Percentiles rank a stretch among this genome's conserved stretches.
These are phyloP conservation scores for Microcebus griseorufus DNA, from an alignment of 2,113 vertebrate genomes.

Conservation along the genomic window DNA sequence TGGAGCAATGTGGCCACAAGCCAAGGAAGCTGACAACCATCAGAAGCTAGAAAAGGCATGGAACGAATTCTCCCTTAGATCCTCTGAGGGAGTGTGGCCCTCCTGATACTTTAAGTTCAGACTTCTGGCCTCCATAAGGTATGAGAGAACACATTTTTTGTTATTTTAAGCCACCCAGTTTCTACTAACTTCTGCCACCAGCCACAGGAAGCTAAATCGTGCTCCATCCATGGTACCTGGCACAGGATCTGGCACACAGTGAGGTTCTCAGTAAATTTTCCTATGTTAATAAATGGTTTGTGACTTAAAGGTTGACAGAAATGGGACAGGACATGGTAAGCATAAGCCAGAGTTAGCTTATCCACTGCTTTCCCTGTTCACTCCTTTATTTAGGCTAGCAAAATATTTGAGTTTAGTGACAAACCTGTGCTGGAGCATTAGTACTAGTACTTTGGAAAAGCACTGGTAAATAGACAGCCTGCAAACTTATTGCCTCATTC, in stretches of 20 bases:
- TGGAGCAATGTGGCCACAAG: not conserved
- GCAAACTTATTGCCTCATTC: not conserved
- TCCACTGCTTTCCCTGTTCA: not conserved
- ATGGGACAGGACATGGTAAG: not conserved
- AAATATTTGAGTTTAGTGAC: not conserved
- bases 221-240: not conserved
- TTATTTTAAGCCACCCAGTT: not conserved
- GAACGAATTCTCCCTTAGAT: fast-evolving
- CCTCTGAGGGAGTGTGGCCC: not conserved
- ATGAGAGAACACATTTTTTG: not conserved
- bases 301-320: not conserved
- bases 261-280: constrained; percentile 1
- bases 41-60: not conserved
- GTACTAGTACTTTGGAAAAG: not conserved
- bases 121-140: not conserved
- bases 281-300: not conserved
- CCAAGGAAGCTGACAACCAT: not conserved
- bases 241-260: not conserved
- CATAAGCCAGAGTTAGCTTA: constrained; percentile 21
- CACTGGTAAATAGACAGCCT: not conserved
- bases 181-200: not conserved
- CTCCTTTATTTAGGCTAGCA: constrained; percentile 12
- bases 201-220: not conserved
- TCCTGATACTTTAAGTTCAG: not conserved
- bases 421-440: not conserved